These are phyloP conservation scores for Clivina fossor DNA, from an alignment of 2,888 invertebrate genomes.

Conservation along the genomic window DNA sequence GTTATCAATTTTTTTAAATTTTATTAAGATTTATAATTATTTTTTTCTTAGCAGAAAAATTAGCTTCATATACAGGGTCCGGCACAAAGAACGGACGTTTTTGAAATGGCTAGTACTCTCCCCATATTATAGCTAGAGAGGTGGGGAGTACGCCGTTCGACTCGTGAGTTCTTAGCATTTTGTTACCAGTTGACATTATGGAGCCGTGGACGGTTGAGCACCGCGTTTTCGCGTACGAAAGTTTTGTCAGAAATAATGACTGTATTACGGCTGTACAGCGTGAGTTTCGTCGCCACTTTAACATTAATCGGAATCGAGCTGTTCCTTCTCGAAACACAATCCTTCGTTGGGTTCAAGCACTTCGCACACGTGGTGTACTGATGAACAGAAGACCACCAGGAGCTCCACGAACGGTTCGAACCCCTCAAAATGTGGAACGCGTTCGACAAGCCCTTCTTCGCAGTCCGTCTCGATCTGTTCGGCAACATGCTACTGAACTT, in stretches of 20 bases:
- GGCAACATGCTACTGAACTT: conserved; percentile 22
- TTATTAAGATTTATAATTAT: too few relatives aligned
- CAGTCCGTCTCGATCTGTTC: conserved; percentile 28
- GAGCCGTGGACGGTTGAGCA: conserved; percentile 35
- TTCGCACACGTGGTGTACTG: conserved; percentile 18
- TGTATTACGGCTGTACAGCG: conserved; percentile 30
- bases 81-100: too few relatives aligned
- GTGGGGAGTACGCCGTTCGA: too few relatives aligned
- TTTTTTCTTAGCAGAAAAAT: too few relatives aligned
- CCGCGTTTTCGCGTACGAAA: conserved; percentile 35
- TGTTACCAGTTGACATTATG: too few relatives aligned
- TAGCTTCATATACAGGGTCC: too few relatives aligned
- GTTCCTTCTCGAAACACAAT: conserved; percentile 30
- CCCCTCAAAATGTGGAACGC: conserved; percentile 25
- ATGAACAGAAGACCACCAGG: conserved; percentile 7
- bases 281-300: conserved; percentile 35
- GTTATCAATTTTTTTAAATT: too few relatives aligned
- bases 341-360: conserved; percentile 20
- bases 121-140: too few relatives aligned
- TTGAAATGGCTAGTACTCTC: too few relatives aligned
- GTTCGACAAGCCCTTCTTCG: conserved; percentile 16
- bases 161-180: too few relatives aligned
- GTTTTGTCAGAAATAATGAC: conserved; percentile 30
- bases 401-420: conserved; percentile 24
- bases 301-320: conserved; percentile 27